Percentiles rank a stretch among this genome's conserved stretches.
Conservation (phyloP, 2,797 vertebrate species). For the Balearica regulorum region DNA sequence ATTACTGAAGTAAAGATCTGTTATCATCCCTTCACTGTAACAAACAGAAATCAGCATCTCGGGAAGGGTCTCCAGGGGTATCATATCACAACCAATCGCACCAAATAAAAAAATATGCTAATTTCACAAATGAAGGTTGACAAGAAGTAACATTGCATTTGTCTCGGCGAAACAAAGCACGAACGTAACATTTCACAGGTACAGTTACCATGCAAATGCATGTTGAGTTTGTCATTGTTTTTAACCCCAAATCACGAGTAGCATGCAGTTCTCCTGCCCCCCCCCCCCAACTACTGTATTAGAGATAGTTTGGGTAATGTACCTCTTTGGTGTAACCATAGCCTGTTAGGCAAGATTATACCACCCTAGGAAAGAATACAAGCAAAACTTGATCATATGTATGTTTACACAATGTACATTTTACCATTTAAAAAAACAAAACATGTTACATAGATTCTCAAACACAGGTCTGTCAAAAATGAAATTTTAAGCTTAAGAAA, state of each 20-base stretch:
- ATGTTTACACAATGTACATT: conserved; percentile 70
- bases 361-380: conserved; percentile 61
- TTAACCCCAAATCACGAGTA: conserved; percentile 61
- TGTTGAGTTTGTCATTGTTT: conserved; percentile 64
- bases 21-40: conserved; percentile 55
- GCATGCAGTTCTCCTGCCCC: conserved; percentile 74
- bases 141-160: conserved; percentile 57
- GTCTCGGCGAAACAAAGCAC: conserved; percentile 69
- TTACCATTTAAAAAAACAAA: conserved; percentile 62
- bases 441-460: conserved; percentile 69
- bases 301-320: conserved; percentile 70
- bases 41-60: conserved; percentile 53
- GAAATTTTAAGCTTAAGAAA: conserved; percentile 74
- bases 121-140: conserved; percentile 65
- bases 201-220: conserved; percentile 74
- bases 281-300: conserved; percentile 35
- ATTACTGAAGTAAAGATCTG: conserved; percentile 64
- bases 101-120: conserved; percentile 50
- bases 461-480: conserved; percentile 73
- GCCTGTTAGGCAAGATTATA: conserved; percentile 70
- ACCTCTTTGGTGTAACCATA: conserved; percentile 67
- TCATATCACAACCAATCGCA: background rate
- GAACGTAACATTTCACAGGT: conserved; percentile 60
- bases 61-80: conserved; percentile 42
- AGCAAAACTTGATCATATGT: conserved; percentile 57